These are phyloP conservation scores for Psittacula derbiana DNA, from an alignment of 2,797 vertebrate genomes.

Conservation along the genomic window DNA sequence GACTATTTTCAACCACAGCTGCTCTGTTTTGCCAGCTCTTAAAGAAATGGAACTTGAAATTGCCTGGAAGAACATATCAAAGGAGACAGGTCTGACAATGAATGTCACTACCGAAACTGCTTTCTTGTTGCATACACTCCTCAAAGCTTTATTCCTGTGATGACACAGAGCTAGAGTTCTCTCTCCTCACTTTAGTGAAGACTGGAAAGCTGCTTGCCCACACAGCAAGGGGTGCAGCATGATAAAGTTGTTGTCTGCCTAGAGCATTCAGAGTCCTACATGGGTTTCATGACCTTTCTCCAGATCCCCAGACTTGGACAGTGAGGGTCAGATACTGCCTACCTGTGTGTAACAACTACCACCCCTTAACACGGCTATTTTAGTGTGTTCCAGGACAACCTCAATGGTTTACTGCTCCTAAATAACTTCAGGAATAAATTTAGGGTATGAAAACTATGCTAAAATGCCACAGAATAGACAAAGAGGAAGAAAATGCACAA, in stretches of 20 bases:
- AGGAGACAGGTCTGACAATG: background rate
- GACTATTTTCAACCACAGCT: background rate
- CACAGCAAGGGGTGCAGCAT: background rate
- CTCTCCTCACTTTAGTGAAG: background rate
- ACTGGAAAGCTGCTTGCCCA: background rate
- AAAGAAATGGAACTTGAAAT: background rate
- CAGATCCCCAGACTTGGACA: background rate
- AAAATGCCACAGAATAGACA: background rate
- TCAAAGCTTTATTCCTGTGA: background rate
- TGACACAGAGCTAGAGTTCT: background rate
- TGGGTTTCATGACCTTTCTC: accelerated
- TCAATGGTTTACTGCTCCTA: background rate
- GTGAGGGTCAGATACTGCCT: background rate
- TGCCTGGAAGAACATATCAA: background rate
- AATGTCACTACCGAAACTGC: background rate
- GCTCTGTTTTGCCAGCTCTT: background rate
- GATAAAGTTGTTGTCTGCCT: background rate
- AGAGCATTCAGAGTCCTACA: background rate
- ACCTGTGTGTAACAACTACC: background rate
- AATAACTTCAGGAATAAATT: background rate
- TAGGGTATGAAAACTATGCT: background rate
- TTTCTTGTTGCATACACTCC: background rate
- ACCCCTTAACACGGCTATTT: background rate
- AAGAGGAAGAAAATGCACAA: background rate
- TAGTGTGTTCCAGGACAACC: background rate